Evolutionary conservation across 2,888 invertebrate genomes (phyloP).

Genomic region (Patella depressa): DNA sequence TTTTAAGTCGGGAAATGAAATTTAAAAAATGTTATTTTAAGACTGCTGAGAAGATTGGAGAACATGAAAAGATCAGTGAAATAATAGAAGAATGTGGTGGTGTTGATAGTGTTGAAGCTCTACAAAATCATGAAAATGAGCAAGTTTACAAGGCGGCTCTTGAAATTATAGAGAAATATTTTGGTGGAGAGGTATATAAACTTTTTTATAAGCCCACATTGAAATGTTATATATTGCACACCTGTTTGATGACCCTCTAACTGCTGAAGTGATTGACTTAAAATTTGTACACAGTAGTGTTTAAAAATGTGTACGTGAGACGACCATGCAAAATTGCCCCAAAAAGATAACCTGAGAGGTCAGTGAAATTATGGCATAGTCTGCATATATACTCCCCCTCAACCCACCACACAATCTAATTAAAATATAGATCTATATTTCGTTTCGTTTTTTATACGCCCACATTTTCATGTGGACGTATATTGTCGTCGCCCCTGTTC

Average conservation of each 20-base stretch:
- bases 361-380: no score
- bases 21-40: constrained; percentile 58
- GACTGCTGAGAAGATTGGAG: constrained; percentile 84
- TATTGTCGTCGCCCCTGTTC: no score
- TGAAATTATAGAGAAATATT: constrained; percentile 73
- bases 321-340: no score
- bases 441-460: no score
- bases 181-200: constrained; percentile 67
- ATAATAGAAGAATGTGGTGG: constrained; percentile 89
- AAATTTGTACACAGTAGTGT: no score
- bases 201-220: neutral
- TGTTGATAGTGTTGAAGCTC: constrained; percentile 73
- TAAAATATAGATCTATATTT: no score
- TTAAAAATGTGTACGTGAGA: no score
- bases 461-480: no score
- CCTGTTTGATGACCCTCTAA: neutral
- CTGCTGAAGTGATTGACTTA: neutral
- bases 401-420: no score
- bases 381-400: no score
- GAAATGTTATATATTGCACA: neutral
- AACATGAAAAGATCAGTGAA: constrained; percentile 82
- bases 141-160: constrained; percentile 72
- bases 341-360: no score
- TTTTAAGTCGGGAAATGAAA: neutral
- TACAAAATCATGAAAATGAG: constrained; percentile 74